Base-by-base conservation (phyloP, 2,113 vertebrate species). In the Nestor notabilis region DNA sequence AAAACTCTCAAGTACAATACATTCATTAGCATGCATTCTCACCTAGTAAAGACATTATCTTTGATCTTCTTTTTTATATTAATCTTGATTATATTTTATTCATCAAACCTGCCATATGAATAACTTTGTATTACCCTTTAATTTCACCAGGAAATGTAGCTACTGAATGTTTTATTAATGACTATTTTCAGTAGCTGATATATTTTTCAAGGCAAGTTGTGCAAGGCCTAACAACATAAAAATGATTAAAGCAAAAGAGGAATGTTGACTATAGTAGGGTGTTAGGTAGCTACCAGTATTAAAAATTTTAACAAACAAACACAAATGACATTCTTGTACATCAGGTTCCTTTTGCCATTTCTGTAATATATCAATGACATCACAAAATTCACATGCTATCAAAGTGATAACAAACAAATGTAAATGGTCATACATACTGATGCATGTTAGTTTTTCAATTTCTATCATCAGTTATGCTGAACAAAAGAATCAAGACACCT, bases 291-390 rank as follows among this genome's bases (percentile, higher is more conserved):
- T 97, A 83, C 52, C 16, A 50, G 41, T 61, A 64, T 65, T 84
- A 86, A 92, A 96, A 93, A 90, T 49, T 76, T 83, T 66, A 95
- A 96, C 68, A 81, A 95, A 97, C 93, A 91, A 95, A 97, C 93
- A 91, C 78, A 78, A 92, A 87, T 52, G 9, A 65, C 39, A 79
- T 35, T 77, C 24, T 75, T 44, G 47, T 86, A 90, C 63, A 68
- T 91, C 43, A 83, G 37, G 17, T 81, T 90, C 20, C 89, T 97
- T 96, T 75, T 97, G 58, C 65, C 21, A 44, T 81, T 95, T 92
- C 58, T 90, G 76, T 87, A 94, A 94, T 65, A 80, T 80, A 89
- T 92, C 66, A 86, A 18, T 79, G 79, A 79, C 28, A 76, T 50
- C 95, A 91, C 17, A 80, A 97, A 96, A 95, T 95, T 61, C 61